Conservation (phyloP, 2,888 invertebrate species). For the Trissolcus brochymenae region DNA sequence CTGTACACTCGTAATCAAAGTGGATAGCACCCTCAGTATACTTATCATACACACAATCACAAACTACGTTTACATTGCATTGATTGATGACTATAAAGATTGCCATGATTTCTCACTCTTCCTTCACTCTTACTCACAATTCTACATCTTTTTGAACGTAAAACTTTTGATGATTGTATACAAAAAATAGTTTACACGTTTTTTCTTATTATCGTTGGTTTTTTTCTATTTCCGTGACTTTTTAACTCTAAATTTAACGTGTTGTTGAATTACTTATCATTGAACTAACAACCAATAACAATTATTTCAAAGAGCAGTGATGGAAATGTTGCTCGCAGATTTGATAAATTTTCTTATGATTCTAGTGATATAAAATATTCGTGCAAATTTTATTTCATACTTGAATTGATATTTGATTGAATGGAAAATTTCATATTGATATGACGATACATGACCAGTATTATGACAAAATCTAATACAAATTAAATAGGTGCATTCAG, state of each 20-base stretch:
- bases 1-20: slow-evolving; percentile 34
- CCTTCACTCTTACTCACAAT: slow-evolving; percentile 32
- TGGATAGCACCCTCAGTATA: slow-evolving; percentile 31
- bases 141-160: slow-evolving; percentile 11
- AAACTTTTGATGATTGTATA: slow-evolving; percentile 28
- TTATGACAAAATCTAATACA: slow-evolving; percentile 19
- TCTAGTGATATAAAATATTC: slow-evolving; percentile 52
- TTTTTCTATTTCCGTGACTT: background rate
- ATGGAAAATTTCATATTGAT: slow-evolving; percentile 33
- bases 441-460: slow-evolving; percentile 32
- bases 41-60: slow-evolving; percentile 68
- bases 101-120: slow-evolving; percentile 64
- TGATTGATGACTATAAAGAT: slow-evolving; percentile 75
- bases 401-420: slow-evolving; percentile 39
- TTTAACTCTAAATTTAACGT: background rate
- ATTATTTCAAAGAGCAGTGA: slow-evolving; percentile 18
- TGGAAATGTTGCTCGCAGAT: slow-evolving; percentile 26
- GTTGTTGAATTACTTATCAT: background rate
- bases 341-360: slow-evolving; percentile 20
- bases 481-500: slow-evolving; percentile 12
- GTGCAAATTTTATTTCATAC: slow-evolving; percentile 22
- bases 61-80: slow-evolving; percentile 73
- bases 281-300: slow-evolving; percentile 8
- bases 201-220: slow-evolving; percentile 6
- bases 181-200: slow-evolving; percentile 32